Percentiles rank a stretch among this genome's conserved stretches.
Conservation (phyloP, 2,888 invertebrate species). For the Agrotis clavis region DNA sequence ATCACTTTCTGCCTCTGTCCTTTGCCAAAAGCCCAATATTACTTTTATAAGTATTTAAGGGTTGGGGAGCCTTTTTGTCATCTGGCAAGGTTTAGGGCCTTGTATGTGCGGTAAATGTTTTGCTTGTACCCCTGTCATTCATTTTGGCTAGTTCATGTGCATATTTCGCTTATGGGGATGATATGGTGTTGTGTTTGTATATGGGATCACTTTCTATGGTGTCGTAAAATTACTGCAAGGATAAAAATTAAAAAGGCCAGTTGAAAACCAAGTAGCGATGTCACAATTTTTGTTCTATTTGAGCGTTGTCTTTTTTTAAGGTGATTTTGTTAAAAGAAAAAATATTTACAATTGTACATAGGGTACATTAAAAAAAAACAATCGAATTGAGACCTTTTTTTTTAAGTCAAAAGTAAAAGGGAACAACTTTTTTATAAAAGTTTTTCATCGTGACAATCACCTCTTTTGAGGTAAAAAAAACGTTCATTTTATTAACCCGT, state of each 20-base stretch:
- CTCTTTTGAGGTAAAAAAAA: no score
- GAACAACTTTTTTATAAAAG: no score
- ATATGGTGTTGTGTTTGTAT: background rate
- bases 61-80: conserved; percentile 64
- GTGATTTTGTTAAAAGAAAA: no score
- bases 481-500: conserved; percentile 14
- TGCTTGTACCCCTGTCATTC: conserved; percentile 42
- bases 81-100: conserved; percentile 28
- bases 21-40: conserved; percentile 57
- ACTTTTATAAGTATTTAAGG: conserved; percentile 57
- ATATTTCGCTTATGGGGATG: conserved; percentile 3
- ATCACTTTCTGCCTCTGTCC: conserved; percentile 47
- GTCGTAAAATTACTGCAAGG: background rate
- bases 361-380: no score
- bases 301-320: no score
- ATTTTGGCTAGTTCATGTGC: conserved; percentile 39
- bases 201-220: background rate
- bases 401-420: no score
- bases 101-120: conserved; percentile 50
- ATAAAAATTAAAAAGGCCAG: background rate
- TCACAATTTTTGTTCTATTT: no score
- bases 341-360: no score
- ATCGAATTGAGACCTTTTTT: no score
- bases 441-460: no score
- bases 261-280: no score